phyloP scores from a whole-genome alignment of 2,888 invertebrate genomes.

The Nemotelus nigrinus region DNA sequence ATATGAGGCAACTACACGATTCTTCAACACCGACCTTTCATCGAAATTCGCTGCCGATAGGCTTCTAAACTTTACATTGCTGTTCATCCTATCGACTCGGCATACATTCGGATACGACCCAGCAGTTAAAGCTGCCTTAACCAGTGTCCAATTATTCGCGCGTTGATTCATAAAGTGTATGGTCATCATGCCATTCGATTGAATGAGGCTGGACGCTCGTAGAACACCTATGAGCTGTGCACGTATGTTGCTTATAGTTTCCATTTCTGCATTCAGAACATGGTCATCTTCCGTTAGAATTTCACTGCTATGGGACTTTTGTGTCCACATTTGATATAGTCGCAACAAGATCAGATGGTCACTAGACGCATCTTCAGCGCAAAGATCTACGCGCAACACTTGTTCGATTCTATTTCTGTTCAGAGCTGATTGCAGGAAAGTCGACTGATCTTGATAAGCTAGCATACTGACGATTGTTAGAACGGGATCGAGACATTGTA shows the following conservation, averaged over 20 bases:
- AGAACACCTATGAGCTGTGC: conserved; percentile 85
- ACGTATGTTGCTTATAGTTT: conserved; percentile 85
- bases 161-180: conserved; percentile 84
- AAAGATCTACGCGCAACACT: conserved; percentile 77
- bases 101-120: conserved; percentile 90
- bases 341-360: conserved; percentile 89
- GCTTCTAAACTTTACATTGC: conserved; percentile 4
- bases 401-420: conserved; percentile 66
- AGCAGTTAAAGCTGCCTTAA: conserved; percentile 89
- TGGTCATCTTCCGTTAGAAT: conserved; percentile 77
- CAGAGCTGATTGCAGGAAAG: conserved; percentile 69
- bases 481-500: conserved; percentile 93
- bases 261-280: conserved; percentile 85
- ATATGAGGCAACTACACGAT: conserved; percentile 54
- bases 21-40: neutral
- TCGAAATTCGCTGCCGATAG: neutral
- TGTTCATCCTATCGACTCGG: conserved; percentile 72
- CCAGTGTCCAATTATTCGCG: conserved; percentile 90
- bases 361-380: conserved; percentile 71
- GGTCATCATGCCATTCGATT: conserved; percentile 77
- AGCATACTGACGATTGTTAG: conserved; percentile 88
- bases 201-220: conserved; percentile 64
- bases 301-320: conserved; percentile 71
- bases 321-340: conserved; percentile 79
- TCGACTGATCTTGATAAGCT: conserved; percentile 77